A percentile compares a stretch with the other conserved stretches of the same genome.
These are phyloP conservation scores for Danio aesculapii DNA, from an alignment of 2,797 vertebrate genomes.

Conservation along the genomic window DNA sequence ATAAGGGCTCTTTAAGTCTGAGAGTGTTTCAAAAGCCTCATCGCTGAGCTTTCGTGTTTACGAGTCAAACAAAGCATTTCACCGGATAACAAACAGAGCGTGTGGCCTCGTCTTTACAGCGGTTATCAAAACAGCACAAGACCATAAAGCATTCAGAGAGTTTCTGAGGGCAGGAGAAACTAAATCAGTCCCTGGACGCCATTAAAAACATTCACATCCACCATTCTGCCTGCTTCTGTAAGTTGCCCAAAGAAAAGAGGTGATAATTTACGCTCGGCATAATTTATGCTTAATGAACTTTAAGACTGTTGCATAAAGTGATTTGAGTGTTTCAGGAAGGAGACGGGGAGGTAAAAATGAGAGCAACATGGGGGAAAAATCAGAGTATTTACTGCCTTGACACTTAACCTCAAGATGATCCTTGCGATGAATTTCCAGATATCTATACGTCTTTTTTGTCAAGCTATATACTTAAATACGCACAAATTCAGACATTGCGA, in stretches of 20 bases:
- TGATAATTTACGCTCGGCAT: conserved; percentile 38
- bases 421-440: not conserved
- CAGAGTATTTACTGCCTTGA: not conserved
- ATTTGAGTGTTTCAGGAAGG: conserved; percentile 8
- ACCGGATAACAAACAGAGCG: conserved; percentile 46
- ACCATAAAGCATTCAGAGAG: conserved; percentile 56
- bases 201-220: conserved; percentile 71
- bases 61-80: conserved; percentile 50
- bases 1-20: too few relatives aligned
- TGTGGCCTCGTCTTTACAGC: conserved; percentile 47
- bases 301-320: not conserved
- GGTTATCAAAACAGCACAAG: conserved; percentile 63
- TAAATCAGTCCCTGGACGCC: conserved; percentile 69
- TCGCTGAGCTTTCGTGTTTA: conserved; percentile 42
- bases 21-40: not conserved
- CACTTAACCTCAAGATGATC: conserved; percentile 30
- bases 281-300: conserved; percentile 63
- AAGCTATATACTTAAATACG: not conserved
- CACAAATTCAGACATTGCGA: not conserved
- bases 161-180: conserved; percentile 59
- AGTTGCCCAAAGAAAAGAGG: conserved; percentile 61
- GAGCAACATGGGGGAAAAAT: not conserved
- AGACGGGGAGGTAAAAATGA: not conserved
- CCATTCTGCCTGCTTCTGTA: conserved; percentile 71
- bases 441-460: not conserved